phyloP scores from a whole-genome alignment of 2,888 invertebrate species.

The Charanyca ferruginea region DNA sequence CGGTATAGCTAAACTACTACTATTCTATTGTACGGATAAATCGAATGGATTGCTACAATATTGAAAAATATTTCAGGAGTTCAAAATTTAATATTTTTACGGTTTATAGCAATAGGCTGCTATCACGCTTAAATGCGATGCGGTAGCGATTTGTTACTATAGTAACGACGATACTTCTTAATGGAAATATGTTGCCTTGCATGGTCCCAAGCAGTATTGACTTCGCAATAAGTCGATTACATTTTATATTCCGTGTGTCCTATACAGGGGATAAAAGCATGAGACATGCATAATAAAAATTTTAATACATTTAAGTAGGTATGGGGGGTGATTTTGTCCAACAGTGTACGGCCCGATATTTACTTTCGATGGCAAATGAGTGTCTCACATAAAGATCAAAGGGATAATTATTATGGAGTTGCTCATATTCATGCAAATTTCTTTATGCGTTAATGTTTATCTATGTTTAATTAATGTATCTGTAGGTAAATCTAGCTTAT shows the following conservation, averaged over 20 bases:
- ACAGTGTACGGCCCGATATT: conserved; percentile 59
- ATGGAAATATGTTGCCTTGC: conserved; percentile 6
- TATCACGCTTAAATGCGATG: conserved; percentile 27
- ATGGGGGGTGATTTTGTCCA: conserved; percentile 51
- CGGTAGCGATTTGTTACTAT: conserved; percentile 6
- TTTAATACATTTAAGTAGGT: conserved; percentile 49
- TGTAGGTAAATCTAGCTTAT: neutral
- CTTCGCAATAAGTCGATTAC: conserved; percentile 33
- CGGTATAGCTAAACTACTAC: conserved; percentile 35
- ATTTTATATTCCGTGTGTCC: conserved; percentile 44
- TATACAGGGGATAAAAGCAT: conserved; percentile 23
- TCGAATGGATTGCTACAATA: conserved; percentile 39
- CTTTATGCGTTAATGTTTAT: conserved; percentile 42
- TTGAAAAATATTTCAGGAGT: conserved; percentile 10
- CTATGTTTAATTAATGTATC: conserved; percentile 10
- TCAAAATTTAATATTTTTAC: conserved; percentile 21
- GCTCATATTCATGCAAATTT: conserved; percentile 70
- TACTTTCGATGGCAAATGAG: conserved; percentile 70
- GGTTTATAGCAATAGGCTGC: conserved; percentile 23
- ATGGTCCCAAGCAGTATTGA: conserved; percentile 25
- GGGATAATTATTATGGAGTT: conserved; percentile 73
- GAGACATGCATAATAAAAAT: conserved; percentile 38
- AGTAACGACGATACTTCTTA: conserved; percentile 5
- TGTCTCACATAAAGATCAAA: conserved; percentile 76
- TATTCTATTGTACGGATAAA: conserved; percentile 41